Percentiles rank a stretch among this genome's conserved stretches.
Conservation (phyloP, 2,113 vertebrate genomes). For the Laticauda laticaudata region DNA sequence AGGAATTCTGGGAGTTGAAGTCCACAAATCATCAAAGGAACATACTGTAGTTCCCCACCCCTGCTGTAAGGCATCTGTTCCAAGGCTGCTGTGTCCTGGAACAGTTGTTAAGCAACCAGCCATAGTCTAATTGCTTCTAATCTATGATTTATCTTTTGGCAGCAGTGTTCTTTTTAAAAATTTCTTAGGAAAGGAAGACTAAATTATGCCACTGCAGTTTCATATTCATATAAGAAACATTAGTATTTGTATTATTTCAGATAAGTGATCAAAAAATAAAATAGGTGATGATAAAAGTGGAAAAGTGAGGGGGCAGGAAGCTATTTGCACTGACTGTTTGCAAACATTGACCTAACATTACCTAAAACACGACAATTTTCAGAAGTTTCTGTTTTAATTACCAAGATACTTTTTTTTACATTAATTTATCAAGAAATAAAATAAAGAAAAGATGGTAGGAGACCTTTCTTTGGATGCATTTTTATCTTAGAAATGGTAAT, state of each 20-base stretch:
- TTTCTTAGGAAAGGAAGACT: not conserved
- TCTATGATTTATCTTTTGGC: not conserved
- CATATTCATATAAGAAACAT: not conserved
- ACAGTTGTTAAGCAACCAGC: not conserved
- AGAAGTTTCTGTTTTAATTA: not conserved
- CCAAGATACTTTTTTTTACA: not conserved
- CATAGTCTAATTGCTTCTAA: constrained; percentile 2
- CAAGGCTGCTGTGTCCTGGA: not conserved
- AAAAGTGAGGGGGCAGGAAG: not conserved
- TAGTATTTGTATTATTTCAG: not conserved
- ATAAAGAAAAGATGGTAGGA: not conserved
- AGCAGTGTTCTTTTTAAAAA: not conserved
- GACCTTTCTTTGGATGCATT: not conserved
- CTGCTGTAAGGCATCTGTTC: not conserved
- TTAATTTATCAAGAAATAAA: not conserved
- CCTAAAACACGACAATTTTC: not conserved
- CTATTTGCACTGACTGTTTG: not conserved
- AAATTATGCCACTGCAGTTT: not conserved
- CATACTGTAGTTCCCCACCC: not conserved
- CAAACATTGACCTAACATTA: not conserved
- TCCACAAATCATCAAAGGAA: not conserved
- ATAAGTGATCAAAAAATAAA: not conserved
- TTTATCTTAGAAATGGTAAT: not conserved
- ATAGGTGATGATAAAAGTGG: not conserved
- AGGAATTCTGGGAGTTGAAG: not conserved